Base-by-base conservation (phyloP, 2,113 vertebrate genomes). In the Tringa solitaria region DNA sequence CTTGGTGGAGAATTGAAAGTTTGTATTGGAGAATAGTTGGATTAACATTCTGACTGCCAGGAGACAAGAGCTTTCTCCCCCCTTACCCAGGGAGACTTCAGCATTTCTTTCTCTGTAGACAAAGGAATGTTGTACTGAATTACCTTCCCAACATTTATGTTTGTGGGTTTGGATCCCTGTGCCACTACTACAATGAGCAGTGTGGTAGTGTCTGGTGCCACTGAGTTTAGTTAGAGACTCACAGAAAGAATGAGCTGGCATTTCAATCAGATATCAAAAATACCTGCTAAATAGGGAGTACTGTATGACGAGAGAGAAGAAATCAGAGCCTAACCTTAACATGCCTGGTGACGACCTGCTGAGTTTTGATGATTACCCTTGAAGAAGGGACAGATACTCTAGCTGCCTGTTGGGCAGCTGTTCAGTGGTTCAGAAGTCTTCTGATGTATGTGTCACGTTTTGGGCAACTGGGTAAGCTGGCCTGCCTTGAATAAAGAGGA, bases 401-500 rank as follows among this genome's bases (percentile, higher is more conserved):
- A 28, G 32, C 48, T 86, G 41, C 77, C 70, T 84, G 60, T 32
- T 69, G 87, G 84, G 72, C 57, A 78, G 41, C 54, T 85, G 48
- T 69, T 23, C 33, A n/a, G 30, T 68, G 53, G 35, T 39, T 43
- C 15, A 10, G 54, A 24, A 32, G 30, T 20, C 41, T 88, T 28
- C 70, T 87, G 79, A 89, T 80, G 30, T 41, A 21, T 59, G 50
- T 80, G 37, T 93, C 69, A 45, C 1, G 0, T 54, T 77, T 89
- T 86, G 28, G 77, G 70, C 78, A 89, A 48, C 74, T 60, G 53
- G 50, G 53, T 61, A 94, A 90, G 23, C 5, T 70, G 45, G 56
- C 72, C 48, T 95, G 82, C 61, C 70, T 95, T 95, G 79, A 93
- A 97, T 97, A 89, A 41, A 72, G 57, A 96, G 67, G 70, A 81